A percentile compares a stretch with the other conserved stretches of the same genome.
Conservation (phyloP, 2,888 invertebrate species). For the Cordylochernes scorpioides region DNA sequence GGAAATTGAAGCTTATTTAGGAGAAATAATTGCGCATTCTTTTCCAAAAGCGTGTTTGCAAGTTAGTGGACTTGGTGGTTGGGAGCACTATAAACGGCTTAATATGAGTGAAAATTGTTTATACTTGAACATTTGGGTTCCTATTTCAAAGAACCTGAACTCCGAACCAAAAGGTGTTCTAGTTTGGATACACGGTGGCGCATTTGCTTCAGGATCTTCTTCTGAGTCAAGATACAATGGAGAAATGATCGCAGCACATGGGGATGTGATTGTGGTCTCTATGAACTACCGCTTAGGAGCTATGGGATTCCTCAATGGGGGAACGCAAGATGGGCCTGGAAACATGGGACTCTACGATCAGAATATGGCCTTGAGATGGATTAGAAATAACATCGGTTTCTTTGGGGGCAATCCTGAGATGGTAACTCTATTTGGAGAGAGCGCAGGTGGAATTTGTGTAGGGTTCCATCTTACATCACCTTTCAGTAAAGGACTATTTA, state of each 20-base stretch:
- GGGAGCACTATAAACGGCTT: background rate
- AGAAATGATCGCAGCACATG: conserved; percentile 2
- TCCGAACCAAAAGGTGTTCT: conserved; percentile 5
- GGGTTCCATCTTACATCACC: conserved; percentile 7
- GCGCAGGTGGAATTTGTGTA: conserved; percentile 7
- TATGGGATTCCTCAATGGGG: conserved; percentile 9
- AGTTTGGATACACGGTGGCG: conserved; percentile 10
- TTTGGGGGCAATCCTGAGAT: conserved; percentile 8
- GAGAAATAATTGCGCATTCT: background rate
- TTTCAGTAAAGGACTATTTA: conserved; percentile 4
- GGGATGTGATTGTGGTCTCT: conserved; percentile 8
- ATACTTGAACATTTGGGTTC: background rate
- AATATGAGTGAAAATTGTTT: background rate
- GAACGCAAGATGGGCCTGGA: conserved; percentile 6
- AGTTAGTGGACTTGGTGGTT: background rate
- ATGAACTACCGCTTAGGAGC: conserved; percentile 10
- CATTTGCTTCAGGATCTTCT: conserved; percentile 5
- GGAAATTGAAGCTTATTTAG: no score
- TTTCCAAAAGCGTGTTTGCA: background rate
- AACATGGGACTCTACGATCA: conserved; percentile 12
- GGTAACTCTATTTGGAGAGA: conserved; percentile 8
- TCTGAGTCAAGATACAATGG: conserved; percentile 6
- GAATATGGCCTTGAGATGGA: conserved; percentile 7
- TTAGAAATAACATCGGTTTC: conserved; percentile 4
- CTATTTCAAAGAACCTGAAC: background rate